A percentile compares a stretch with the other conserved stretches of the same genome.
Evolutionary conservation across 1,140 invertebrate genomes (phyloP).

Genomic region (Thaumatotibia leucotreta): DNA sequence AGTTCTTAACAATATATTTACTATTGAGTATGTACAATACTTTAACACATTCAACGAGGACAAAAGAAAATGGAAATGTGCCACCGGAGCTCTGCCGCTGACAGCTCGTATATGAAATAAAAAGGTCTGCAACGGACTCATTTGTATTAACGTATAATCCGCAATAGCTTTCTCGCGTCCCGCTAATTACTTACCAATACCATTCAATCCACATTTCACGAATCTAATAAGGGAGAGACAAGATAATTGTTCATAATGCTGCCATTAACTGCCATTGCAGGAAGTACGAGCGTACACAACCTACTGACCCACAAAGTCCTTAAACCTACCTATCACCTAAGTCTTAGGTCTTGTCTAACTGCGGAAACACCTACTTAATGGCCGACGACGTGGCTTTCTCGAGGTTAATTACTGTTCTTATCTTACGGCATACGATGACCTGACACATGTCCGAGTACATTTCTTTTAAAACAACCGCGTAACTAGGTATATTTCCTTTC

Average conservation of each 20-base stretch:
- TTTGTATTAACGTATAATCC: neutral
- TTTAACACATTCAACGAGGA: neutral
- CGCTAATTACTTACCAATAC: conserved; percentile 22
- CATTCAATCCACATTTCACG: conserved; percentile 2
- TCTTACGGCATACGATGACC: neutral
- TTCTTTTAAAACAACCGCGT: conserved; percentile 10
- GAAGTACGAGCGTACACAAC: conserved; percentile 27
- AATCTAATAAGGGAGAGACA: conserved; percentile 17
- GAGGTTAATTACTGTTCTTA: conserved; percentile 37
- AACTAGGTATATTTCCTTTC: conserved; percentile 21
- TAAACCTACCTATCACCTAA: conserved; percentile 31
- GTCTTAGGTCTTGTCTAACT: conserved; percentile 26
- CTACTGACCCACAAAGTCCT: conserved; percentile 52
- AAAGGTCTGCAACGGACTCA: neutral
- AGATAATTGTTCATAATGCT: conserved; percentile 28
- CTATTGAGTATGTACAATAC: neutral
- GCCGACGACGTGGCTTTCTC: conserved; percentile 36
- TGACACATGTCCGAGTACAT: neutral
- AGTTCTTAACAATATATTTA: neutral
- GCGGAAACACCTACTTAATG: conserved; percentile 41
- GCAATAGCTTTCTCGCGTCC: conserved; percentile 33
- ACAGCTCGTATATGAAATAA: neutral
- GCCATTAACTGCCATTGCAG: conserved; percentile 17
- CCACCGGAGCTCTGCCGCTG: neutral
- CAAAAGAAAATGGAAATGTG: neutral